These are phyloP conservation scores for Therioaphis trifolii DNA, from an alignment of 2,888 invertebrate species.

Conservation along the genomic window DNA sequence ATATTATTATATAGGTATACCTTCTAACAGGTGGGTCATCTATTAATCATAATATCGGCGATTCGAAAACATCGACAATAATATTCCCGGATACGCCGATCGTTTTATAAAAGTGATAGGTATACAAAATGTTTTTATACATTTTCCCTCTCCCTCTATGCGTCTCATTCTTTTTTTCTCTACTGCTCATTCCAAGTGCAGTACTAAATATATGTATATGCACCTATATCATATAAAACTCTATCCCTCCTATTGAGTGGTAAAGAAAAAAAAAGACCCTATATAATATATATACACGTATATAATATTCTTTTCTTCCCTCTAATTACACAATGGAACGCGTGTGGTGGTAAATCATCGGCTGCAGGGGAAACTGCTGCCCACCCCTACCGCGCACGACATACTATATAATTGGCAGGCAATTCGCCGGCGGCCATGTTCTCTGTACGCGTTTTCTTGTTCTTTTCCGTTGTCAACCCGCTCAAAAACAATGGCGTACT, in stretches of 20 bases:
- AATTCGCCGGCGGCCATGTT: conserved; percentile 58
- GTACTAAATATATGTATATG: conserved; percentile 30
- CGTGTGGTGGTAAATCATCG: conserved; percentile 53
- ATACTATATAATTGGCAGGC: conserved; percentile 60
- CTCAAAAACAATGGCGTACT: conserved; percentile 58
- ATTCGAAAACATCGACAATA: conserved; percentile 29
- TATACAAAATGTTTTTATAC: not conserved
- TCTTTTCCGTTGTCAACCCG: conserved; percentile 54
- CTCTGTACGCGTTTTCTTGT: conserved; percentile 27
- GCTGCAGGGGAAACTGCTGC: conserved; percentile 22
- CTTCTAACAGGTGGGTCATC: conserved; percentile 25
- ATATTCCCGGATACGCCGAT: not conserved
- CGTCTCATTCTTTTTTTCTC: not conserved
- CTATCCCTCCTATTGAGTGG: not conserved
- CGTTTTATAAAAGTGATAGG: not conserved
- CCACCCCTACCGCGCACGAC: conserved; percentile 32
- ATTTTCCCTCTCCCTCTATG: not conserved
- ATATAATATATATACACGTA: not conserved
- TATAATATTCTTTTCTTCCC: conserved; percentile 46
- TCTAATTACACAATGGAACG: conserved; percentile 57
- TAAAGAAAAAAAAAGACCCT: conserved; percentile 24
- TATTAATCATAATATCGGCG: conserved; percentile 37
- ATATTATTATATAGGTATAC: not conserved
- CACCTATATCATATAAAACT: conserved; percentile 8
- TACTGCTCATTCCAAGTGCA: not conserved